A percentile compares a stretch with the other conserved stretches of the same genome.
These are phyloP conservation scores for Chelon auratus DNA, from an alignment of 2,797 vertebrate genomes.

Conservation along the genomic window DNA sequence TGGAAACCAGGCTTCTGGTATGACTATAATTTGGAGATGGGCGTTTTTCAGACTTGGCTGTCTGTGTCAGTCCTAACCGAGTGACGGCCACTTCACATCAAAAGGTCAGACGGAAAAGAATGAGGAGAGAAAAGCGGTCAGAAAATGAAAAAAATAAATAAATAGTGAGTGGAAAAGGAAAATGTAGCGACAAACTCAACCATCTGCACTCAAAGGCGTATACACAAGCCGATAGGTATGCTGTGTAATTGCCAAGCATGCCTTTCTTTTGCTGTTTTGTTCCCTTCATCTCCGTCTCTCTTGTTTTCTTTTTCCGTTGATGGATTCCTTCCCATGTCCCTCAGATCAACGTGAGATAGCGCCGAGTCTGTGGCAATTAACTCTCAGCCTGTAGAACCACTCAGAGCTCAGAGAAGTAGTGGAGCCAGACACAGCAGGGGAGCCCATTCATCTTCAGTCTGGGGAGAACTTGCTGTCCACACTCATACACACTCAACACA, in stretches of 20 bases:
- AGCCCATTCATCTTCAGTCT: slow-evolving; percentile 59
- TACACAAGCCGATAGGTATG: slow-evolving; percentile 7
- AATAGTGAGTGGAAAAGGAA: background rate
- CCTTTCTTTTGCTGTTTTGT: slow-evolving; percentile 20
- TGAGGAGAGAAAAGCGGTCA: background rate
- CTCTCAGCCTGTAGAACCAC: slow-evolving; percentile 49
- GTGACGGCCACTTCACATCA: slow-evolving; percentile 28
- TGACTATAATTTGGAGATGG: slow-evolving; percentile 61
- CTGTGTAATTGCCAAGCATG: slow-evolving; percentile 25
- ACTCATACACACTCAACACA: slow-evolving; percentile 3
- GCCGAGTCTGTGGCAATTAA: slow-evolving; percentile 65
- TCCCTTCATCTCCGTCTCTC: slow-evolving; percentile 4
- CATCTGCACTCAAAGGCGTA: slow-evolving; percentile 11
- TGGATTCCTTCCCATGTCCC: slow-evolving; percentile 27
- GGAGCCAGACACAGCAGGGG: slow-evolving; percentile 46
- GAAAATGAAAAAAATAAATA: slow-evolving; percentile 8
- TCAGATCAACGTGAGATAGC: slow-evolving; percentile 57
- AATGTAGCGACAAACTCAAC: background rate
- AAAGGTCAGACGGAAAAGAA: slow-evolving; percentile 27
- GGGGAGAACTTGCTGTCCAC: slow-evolving; percentile 40
- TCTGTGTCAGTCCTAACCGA: slow-evolving; percentile 21
- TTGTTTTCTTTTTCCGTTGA: slow-evolving; percentile 19
- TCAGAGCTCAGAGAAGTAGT: slow-evolving; percentile 50
- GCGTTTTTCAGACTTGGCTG: slow-evolving; percentile 31
- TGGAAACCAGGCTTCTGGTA: slow-evolving; percentile 16